Base-by-base conservation (phyloP, 2,797 vertebrate genomes). In the Phrynocephalus vlangalii region DNA sequence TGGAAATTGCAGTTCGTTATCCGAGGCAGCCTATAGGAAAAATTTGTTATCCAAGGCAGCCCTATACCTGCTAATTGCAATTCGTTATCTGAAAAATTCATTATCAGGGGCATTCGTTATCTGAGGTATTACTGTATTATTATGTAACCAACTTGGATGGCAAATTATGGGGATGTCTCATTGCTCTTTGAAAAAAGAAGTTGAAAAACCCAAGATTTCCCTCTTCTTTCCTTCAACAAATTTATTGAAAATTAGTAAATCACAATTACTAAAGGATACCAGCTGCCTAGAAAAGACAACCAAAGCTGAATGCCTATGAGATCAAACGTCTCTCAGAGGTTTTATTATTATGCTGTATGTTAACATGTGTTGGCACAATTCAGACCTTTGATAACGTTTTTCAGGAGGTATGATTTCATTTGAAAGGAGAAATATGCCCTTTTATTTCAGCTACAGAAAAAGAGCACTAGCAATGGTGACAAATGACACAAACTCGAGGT, bases 111-210 rank as follows among this genome's bases (percentile, higher is more conserved):
- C 33, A 33, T 33, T 33, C 33, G 33, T 33, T 33, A 33, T 33
- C 33, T 2, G 2, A 33, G 33, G 33, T 33, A 33, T 33, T 33
- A 33, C 33, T 33, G 33, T 56, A 11, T 9, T 56, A 11, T 56
- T 56, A 11, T 22, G 77, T 79, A 70, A 79, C 16, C 83, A 87
- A 85, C 24, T 10, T 28, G 33, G 72, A 3, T 26, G 3, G 68
- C 84, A 48, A 86, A 88, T 84, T 5, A 83, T 89, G 81, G 3
- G 0, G 38, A 28, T 26, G 13, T 0, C 1, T 10, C 38, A 16
- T 90, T 84, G 9, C 3, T 72, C 83, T 26, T 48, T 73, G 44
- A 50, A 86, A 60, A 66, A 70, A 5, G 26, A 20, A 87, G 63
- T 75, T 22, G n/a, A 56, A 48, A 81, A 68, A 83, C 84, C 10